Evolutionary conservation across 2,888 invertebrate species (phyloP).

Genomic region (Amiota minor): DNA sequence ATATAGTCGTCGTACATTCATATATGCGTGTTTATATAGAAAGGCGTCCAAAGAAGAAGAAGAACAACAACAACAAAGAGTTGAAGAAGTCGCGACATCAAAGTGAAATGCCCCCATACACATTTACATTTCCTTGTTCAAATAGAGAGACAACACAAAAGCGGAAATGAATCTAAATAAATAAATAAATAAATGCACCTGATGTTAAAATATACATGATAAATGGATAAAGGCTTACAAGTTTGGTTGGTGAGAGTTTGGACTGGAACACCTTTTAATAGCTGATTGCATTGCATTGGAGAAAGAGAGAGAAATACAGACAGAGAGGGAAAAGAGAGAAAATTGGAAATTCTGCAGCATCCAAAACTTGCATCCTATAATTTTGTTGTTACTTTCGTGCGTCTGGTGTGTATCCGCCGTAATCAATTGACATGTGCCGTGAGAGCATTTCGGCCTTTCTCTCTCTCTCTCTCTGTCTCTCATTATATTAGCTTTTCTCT

Average conservation of each 20-base stretch:
- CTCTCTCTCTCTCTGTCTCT: slow-evolving; percentile 24
- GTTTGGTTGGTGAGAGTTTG: too few relatives aligned
- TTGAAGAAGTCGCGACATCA: slow-evolving; percentile 53
- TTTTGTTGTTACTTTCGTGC: neutral
- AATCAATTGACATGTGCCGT: slow-evolving; percentile 55
- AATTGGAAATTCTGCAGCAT: neutral
- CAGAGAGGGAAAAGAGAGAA: too few relatives aligned
- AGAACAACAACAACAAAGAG: slow-evolving; percentile 27
- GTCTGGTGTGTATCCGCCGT: slow-evolving; percentile 13
- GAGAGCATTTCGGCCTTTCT: slow-evolving; percentile 36
- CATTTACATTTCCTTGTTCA: slow-evolving; percentile 62
- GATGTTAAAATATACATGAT: slow-evolving; percentile 36
- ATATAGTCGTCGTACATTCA: neutral
- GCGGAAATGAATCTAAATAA: slow-evolving; percentile 70
- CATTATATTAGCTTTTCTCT: neutral
- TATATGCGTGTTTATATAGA: neutral
- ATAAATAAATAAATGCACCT: slow-evolving; percentile 68
- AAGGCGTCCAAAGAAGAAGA: slow-evolving; percentile 1
- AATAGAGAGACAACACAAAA: slow-evolving; percentile 47
- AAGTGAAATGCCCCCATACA: slow-evolving; percentile 63
- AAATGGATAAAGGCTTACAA: neutral
- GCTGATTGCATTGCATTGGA: too few relatives aligned
- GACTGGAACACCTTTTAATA: too few relatives aligned
- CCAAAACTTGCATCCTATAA: slow-evolving; percentile 20
- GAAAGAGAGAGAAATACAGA: too few relatives aligned